Evolutionary conservation across 2,797 vertebrate genomes (phyloP), one percentile per base, ranked within the genome.

Genomic region (Sebastes aleutianus): DNA sequence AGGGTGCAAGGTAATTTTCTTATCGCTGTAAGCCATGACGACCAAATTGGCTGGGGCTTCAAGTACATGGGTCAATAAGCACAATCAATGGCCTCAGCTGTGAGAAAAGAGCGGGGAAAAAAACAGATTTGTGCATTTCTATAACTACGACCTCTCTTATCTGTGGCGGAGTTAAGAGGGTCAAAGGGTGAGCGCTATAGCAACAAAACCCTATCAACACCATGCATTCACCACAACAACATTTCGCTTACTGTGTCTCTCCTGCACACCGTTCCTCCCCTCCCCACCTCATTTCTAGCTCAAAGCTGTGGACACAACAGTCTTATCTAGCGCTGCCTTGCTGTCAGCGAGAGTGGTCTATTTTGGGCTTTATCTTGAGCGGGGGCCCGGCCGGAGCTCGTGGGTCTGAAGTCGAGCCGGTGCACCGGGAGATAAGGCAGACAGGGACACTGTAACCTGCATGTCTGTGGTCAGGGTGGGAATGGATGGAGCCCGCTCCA

Each of bases 331-430:
- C 11, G 57, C 79, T 91, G 84, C 89, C 85, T 88, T 31, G 90
- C 92, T 94, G 95, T 94, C 89, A 92, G 93, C 77, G 74, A 88
- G 91, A 93, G 91, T 72, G 90, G 91, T 93, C 91, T 95, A 94
- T 94, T 94, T 95, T 85, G 54, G 91, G 88, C 81, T 93, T 96
- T 96, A 96, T 96, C 95, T 95, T 59, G 76, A 90, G 90, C 84
- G 22, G 78, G 71, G 83, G 89, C 84, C 71, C 66, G 79, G 86
- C 82, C 12, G 12, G 80, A 90, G 90, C 83, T 73, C n/a, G 78
- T 67, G 88, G 86, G 88, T 89, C 88, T 91, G 89, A 90, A 90
- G 89, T 83, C 74, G 73, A 89, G 86, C 81, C 20, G 76, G 84
- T 86, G 81, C 91, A 87, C 65, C 34, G 13, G 71, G 79, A 94